Percentiles rank a stretch among this genome's conserved stretches.
Conservation (phyloP, 2,888 invertebrate species). For the Rhingia campestris region DNA sequence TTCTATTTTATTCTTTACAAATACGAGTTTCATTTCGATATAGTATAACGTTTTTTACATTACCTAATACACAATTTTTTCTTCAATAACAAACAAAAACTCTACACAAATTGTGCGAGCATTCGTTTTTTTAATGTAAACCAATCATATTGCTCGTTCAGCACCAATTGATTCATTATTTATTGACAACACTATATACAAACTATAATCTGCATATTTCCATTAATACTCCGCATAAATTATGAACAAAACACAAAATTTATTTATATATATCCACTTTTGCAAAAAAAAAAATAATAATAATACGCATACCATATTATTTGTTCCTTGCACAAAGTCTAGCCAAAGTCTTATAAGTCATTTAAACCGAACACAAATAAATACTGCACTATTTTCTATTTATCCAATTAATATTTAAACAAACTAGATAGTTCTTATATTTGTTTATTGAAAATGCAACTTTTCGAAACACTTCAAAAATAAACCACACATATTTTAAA, state of each 20-base stretch:
- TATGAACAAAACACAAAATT: constrained; percentile 4
- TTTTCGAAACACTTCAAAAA: constrained; percentile 39
- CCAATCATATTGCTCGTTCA: constrained; percentile 20
- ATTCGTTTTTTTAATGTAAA: constrained; percentile 5
- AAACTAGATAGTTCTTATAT: constrained; percentile 31
- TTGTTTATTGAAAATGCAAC: constrained; percentile 27
- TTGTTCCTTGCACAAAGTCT: constrained; percentile 62
- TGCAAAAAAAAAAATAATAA: constrained; percentile 17
- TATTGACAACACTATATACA: constrained; percentile 47
- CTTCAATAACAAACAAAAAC: constrained; percentile 4
- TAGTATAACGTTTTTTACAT: constrained; percentile 19
- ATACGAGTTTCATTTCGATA: neutral
- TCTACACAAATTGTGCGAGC: constrained; percentile 15
- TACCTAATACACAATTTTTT: constrained; percentile 16
- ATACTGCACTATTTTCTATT: constrained; percentile 58
- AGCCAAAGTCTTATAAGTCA: constrained; percentile 57
- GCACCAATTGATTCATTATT: constrained; percentile 46
- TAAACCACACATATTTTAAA: constrained; percentile 36
- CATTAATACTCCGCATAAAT: constrained; percentile 39
- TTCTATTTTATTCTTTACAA: neutral
- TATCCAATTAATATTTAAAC: constrained; percentile 23
- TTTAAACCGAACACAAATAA: constrained; percentile 34
- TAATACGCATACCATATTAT: constrained; percentile 8
- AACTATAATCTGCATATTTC: constrained; percentile 60
- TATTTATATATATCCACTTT: constrained; percentile 30